A percentile compares a stretch with the other conserved stretches of the same genome.
phyloP scores from a whole-genome alignment of 2,113 vertebrate genomes.

The Mellivora capensis region DNA sequence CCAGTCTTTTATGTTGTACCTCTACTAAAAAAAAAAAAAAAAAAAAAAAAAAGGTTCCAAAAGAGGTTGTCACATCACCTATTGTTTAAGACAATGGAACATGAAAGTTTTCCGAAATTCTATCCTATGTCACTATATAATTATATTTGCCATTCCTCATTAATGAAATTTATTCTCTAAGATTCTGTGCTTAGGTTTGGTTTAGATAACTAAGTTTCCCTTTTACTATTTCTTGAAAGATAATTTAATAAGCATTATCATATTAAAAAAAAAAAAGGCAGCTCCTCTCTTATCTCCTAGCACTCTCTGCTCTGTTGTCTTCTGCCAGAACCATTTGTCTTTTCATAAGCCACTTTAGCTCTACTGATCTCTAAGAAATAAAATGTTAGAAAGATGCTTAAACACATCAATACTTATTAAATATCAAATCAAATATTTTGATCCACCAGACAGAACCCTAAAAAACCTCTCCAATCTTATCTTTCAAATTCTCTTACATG shows the following conservation, averaged over 20 bases:
- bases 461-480: neutral
- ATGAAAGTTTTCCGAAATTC: neutral
- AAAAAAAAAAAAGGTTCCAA: neutral
- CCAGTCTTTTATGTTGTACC: neutral
- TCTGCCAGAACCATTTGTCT: neutral
- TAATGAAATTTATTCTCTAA: slow-evolving; percentile 34
- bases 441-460: neutral
- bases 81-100: neutral
- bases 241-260: neutral
- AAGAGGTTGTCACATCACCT: neutral
- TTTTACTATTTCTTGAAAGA: slow-evolving; percentile 26
- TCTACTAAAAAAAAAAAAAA: neutral
- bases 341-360: slow-evolving; percentile 5
- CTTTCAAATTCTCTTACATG: neutral
- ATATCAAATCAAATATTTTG: neutral
- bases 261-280: neutral
- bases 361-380: neutral
- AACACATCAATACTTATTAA: neutral
- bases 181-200: neutral
- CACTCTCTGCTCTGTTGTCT: neutral
- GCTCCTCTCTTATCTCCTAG: neutral
- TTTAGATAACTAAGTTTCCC: slow-evolving; percentile 6
- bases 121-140: neutral
- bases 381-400: slow-evolving; percentile 8
- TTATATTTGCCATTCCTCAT: slow-evolving; percentile 7